Evolutionary conservation across 2,797 vertebrate genomes (phyloP).

Genomic region (Megaceryle alcyon): DNA sequence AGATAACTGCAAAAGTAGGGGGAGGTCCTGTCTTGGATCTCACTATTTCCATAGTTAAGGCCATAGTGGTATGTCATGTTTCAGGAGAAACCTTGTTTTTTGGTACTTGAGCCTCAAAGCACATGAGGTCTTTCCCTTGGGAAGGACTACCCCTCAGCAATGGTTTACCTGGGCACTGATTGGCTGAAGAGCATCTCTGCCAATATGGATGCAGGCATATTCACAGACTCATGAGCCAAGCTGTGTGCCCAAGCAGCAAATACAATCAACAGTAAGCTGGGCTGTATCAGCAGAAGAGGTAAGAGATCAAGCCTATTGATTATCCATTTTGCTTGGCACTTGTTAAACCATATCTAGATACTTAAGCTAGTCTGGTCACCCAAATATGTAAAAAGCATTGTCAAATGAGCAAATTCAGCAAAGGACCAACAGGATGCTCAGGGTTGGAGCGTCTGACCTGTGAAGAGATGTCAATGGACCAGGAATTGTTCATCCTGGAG

Average conservation of each 20-base stretch:
- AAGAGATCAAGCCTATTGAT: background rate
- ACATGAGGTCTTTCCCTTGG: background rate
- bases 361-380: background rate
- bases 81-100: background rate
- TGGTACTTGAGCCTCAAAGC: background rate
- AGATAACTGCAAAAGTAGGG: background rate
- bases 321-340: background rate
- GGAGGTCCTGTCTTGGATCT: background rate
- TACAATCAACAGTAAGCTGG: background rate
- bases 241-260: fast-evolving
- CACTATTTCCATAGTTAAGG: background rate
- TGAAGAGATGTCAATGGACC: background rate
- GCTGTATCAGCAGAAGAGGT: background rate
- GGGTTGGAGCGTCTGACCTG: background rate
- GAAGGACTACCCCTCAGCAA: background rate
- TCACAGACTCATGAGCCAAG: background rate
- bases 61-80: too few species aligned
- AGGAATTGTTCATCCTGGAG: background rate
- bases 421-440: background rate
- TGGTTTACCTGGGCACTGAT: background rate
- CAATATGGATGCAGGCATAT: background rate
- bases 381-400: background rate
- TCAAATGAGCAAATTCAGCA: background rate
- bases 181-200: background rate
- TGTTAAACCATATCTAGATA: background rate